Evolutionary conservation across 1,140 invertebrate species (phyloP).

Genomic region (Drosophila bipectinata): DNA sequence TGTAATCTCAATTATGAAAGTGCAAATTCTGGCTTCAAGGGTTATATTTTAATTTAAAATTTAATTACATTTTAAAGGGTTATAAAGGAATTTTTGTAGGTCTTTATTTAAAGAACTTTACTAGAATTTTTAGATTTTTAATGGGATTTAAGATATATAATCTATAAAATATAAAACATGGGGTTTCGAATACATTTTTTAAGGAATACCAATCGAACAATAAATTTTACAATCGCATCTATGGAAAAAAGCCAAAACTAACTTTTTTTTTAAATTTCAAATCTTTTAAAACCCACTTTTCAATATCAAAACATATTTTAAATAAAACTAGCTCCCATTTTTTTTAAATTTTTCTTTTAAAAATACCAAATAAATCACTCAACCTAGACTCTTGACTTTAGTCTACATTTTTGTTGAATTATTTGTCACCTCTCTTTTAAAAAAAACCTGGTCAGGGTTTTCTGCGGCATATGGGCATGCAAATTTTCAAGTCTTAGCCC

Average conservation of each 20-base stretch:
- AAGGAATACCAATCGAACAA: no score
- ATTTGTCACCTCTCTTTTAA: slow-evolving; percentile 8
- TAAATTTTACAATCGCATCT: no score
- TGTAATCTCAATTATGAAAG: slow-evolving; percentile 45
- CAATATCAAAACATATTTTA: no score
- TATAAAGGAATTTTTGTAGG: no score
- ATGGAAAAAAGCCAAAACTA: no score
- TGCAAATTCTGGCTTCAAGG: background rate
- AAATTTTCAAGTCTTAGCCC: slow-evolving; percentile 20
- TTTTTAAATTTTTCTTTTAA: background rate
- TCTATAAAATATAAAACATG: no score
- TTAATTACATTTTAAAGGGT: slow-evolving; percentile 1
- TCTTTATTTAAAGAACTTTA: no score
- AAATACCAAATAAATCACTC: slow-evolving; percentile 3
- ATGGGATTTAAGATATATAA: no score
- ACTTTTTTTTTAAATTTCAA: background rate
- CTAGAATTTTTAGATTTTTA: no score
- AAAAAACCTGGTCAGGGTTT: slow-evolving; percentile 40
- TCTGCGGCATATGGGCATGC: slow-evolving; percentile 23
- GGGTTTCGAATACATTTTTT: no score
- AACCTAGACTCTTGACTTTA: background rate
- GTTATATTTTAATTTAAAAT: background rate
- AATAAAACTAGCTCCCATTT: no score
- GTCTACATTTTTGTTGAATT: slow-evolving; percentile 7
- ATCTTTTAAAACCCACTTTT: background rate